These are phyloP conservation scores for Sebastes flavidus DNA, from an alignment of 2,797 vertebrate genomes.

Conservation along the genomic window DNA sequence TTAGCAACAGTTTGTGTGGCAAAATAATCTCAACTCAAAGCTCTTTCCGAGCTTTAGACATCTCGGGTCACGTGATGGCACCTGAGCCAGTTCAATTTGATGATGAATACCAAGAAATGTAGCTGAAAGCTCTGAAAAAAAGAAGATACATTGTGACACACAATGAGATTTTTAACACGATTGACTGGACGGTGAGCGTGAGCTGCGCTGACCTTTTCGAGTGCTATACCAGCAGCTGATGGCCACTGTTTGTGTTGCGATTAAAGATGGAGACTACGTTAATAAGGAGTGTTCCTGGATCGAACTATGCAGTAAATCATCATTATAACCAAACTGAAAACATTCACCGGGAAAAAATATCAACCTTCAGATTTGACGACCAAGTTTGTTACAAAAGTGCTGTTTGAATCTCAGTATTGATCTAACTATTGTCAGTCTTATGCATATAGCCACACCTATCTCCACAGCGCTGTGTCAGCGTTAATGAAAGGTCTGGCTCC, in stretches of 20 bases:
- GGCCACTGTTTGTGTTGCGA: background rate
- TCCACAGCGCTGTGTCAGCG: background rate
- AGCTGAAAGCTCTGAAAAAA: background rate
- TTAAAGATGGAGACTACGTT: background rate
- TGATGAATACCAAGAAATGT: background rate
- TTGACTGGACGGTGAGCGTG: background rate
- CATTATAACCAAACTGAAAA: background rate
- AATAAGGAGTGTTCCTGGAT: background rate
- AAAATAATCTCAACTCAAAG: background rate
- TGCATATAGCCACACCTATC: background rate
- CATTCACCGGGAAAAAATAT: background rate
- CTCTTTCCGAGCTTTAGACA: background rate
- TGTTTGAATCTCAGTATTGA: background rate
- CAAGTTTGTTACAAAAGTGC: background rate
- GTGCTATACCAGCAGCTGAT: background rate
- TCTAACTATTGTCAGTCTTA: background rate
- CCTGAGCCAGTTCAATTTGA: background rate
- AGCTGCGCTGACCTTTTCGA: background rate
- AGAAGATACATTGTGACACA: background rate
- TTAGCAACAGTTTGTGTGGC: background rate
- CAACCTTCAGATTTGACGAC: background rate
- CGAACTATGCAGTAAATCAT: too few relatives aligned
- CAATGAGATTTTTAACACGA: background rate
- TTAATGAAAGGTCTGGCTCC: background rate
- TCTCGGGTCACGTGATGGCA: background rate